Percentiles rank a stretch among this genome's conserved stretches.
These are phyloP conservation scores for Hylomyscus alleni DNA, from an alignment of 2,797 vertebrate species.

Conservation along the genomic window DNA sequence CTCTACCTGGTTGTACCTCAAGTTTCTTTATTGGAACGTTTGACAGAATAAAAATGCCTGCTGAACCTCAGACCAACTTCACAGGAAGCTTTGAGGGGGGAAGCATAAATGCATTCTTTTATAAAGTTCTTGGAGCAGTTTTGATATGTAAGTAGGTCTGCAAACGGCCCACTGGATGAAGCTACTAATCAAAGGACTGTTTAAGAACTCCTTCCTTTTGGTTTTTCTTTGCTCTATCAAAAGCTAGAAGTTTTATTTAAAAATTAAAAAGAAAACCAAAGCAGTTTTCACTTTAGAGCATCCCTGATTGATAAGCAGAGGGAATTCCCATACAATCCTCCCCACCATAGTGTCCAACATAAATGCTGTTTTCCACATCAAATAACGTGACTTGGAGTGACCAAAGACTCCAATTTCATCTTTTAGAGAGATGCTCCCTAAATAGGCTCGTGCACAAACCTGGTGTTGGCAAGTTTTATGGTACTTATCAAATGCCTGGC, in stretches of 20 bases:
- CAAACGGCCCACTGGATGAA: background rate
- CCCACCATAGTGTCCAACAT: fast-evolving
- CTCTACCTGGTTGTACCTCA: background rate
- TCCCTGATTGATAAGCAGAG: background rate
- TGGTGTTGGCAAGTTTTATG: background rate
- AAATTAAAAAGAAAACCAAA: background rate
- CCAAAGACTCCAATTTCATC: background rate
- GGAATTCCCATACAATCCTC: background rate
- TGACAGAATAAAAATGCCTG: background rate
- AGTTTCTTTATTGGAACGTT: background rate
- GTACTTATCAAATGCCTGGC: background rate
- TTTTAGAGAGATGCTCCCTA: background rate
- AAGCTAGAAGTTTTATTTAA: background rate
- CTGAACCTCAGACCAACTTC: background rate
- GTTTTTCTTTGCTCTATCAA: slow-evolving; percentile 14
- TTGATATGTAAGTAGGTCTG: background rate
- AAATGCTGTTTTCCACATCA: background rate
- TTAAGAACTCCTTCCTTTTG: background rate
- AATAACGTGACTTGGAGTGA: background rate
- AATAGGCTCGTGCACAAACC: background rate
- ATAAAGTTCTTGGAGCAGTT: background rate
- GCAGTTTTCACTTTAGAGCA: background rate
- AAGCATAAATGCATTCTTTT: background rate
- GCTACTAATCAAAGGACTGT: background rate
- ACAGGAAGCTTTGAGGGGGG: background rate